A percentile compares a stretch with the other conserved stretches of the same genome.
phyloP scores from a whole-genome alignment of 2,797 vertebrate genomes.

The Lacerta agilis region DNA sequence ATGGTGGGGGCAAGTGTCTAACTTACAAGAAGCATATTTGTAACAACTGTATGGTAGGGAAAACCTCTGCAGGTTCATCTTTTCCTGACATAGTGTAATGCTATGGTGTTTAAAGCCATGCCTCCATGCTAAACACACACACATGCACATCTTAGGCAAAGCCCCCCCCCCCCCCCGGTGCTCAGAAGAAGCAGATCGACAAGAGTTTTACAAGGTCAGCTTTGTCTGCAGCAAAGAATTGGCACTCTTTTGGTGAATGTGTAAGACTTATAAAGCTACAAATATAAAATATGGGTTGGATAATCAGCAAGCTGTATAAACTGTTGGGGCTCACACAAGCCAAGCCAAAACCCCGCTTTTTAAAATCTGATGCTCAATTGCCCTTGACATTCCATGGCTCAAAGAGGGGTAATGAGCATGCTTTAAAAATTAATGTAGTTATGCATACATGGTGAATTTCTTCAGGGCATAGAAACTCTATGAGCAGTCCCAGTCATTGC shows the following conservation, averaged over 20 bases:
- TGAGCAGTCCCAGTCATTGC: too few relatives aligned
- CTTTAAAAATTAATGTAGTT: too few relatives aligned
- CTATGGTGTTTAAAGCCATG: not conserved
- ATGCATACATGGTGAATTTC: too few relatives aligned
- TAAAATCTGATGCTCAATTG: too few relatives aligned
- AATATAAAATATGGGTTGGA: not conserved
- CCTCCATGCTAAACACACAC: not conserved
- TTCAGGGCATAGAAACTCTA: too few relatives aligned
- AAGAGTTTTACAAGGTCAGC: not conserved
- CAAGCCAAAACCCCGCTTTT: too few relatives aligned
- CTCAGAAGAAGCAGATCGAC: not conserved
- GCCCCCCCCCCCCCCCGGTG: not conserved
- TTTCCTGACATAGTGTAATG: not conserved
- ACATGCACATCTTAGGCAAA: not conserved
- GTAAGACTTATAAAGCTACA: not conserved
- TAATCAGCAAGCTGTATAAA: too few relatives aligned
- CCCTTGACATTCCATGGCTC: too few relatives aligned
- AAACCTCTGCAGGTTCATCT: not conserved
- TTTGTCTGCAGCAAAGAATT: not conserved
- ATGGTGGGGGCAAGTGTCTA: not conserved
- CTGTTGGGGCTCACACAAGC: too few relatives aligned
- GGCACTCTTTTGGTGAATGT: not conserved
- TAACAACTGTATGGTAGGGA: not conserved
- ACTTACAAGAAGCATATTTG: not conserved
- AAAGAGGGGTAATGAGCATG: too few relatives aligned